These are phyloP conservation scores for Desmophyllum pertusum DNA, from an alignment of 92 coral and sea anemone species.

Conservation along the genomic window DNA sequence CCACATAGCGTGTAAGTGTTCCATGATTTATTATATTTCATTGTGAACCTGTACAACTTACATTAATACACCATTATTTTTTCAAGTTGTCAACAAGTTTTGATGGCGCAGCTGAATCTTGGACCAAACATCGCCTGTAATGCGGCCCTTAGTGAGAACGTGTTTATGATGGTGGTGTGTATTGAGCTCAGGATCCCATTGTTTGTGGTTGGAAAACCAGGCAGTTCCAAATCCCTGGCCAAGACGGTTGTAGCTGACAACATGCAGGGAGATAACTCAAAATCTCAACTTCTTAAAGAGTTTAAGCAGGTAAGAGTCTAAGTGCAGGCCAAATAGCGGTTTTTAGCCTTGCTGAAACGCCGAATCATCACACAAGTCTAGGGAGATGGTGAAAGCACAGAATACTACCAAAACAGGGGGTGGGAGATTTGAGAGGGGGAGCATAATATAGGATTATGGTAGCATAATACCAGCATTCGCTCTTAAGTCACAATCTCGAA, in stretches of 20 bases:
- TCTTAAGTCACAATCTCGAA: no score
- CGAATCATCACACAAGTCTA: no score
- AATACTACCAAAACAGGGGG: no score
- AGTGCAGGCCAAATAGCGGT: no score
- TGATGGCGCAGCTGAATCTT: constrained; percentile 45
- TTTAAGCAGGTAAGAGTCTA: constrained; percentile 53
- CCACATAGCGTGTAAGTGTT: no score
- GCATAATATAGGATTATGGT: no score
- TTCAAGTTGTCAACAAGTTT: constrained; percentile 35
- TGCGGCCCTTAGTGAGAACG: constrained; percentile 63
- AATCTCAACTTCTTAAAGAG: constrained; percentile 36
- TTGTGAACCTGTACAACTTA: neutral
- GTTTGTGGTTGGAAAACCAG: constrained; percentile 66
- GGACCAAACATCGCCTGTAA: constrained; percentile 70
- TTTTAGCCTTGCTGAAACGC: no score
- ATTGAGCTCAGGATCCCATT: constrained; percentile 70
- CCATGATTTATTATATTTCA: neutral
- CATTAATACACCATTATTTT: neutral
- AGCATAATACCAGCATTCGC: no score
- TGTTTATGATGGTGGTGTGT: constrained; percentile 77
- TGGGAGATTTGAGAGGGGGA: no score
- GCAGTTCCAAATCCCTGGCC: constrained; percentile 71
- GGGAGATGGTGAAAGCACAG: no score
- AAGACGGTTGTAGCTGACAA: constrained; percentile 58
- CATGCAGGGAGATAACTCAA: constrained; percentile 58